Evolutionary conservation across 2,113 vertebrate species (phyloP).

Genomic region (Gopherus flavomarginatus): DNA sequence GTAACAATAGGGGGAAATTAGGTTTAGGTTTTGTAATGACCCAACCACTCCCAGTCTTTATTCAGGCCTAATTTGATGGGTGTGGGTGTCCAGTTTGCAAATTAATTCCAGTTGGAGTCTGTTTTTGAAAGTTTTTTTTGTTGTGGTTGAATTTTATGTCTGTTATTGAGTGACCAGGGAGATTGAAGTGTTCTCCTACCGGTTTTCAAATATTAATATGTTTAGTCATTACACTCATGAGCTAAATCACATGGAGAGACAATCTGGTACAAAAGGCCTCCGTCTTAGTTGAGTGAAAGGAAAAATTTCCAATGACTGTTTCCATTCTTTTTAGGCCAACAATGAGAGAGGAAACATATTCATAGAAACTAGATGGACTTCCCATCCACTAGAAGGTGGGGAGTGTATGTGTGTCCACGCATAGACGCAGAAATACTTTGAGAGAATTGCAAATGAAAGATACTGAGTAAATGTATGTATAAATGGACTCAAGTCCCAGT

Average conservation of each 20-base stretch:
- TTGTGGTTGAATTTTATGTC: too few species aligned
- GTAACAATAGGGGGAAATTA: too few species aligned
- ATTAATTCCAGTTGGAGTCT: too few species aligned
- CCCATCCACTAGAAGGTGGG: background rate
- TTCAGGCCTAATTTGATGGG: too few species aligned
- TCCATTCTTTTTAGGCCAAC: background rate
- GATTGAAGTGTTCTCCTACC: too few species aligned
- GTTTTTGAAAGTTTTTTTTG: too few species aligned
- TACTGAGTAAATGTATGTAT: background rate
- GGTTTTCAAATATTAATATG: too few species aligned
- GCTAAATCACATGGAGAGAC: background rate
- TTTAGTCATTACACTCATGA: background rate
- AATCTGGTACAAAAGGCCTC: background rate
- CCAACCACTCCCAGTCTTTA: too few species aligned
- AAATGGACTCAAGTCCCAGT: background rate
- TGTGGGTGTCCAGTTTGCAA: too few species aligned
- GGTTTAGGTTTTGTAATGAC: too few species aligned
- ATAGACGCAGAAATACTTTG: background rate
- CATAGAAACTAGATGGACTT: background rate
- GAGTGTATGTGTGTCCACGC: background rate
- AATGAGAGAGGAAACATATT: background rate
- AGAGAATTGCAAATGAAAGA: background rate
- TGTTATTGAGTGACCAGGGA: too few species aligned
- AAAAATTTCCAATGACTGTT: background rate
- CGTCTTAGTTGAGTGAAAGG: background rate